phyloP scores from a whole-genome alignment of 2,797 vertebrate species.

The Neosalanx taihuensis region DNA sequence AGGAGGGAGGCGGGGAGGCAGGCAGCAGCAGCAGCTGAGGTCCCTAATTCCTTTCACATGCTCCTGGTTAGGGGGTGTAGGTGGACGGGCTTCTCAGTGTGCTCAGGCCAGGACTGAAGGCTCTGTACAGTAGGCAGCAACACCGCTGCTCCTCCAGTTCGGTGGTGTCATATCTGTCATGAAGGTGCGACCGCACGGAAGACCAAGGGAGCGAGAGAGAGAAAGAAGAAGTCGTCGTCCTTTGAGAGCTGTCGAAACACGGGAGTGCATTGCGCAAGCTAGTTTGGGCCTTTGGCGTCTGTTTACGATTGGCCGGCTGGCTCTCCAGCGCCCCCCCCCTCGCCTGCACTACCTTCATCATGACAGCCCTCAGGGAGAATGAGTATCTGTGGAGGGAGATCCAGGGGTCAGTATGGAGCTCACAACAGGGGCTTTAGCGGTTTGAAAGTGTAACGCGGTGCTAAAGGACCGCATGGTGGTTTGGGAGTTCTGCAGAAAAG shows the following conservation, averaged over 20 bases:
- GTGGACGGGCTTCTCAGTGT: conserved; percentile 32
- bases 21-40: conserved; percentile 31
- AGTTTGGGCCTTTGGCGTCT: not conserved
- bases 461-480: no score
- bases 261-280: conserved; percentile 19
- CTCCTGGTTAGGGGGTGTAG: conserved; percentile 54
- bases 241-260: not conserved
- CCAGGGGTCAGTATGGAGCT: conserved; percentile 68
- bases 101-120: conserved; percentile 1
- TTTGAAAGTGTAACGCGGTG: not conserved
- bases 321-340: conserved; percentile 19
- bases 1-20: conserved; percentile 4
- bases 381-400: conserved; percentile 76
- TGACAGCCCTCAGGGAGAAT: conserved; percentile 56
- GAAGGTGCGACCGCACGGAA: conserved; percentile 35
- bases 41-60: conserved; percentile 74
- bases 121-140: not conserved
- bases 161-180: conserved; percentile 52
- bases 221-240: not conserved
- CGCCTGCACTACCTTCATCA: conserved; percentile 23
- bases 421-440: no score
- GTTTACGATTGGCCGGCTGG: conserved; percentile 38
- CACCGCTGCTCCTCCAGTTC: conserved; percentile 16
- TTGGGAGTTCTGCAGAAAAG: not conserved
- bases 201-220: not conserved